Evolutionary conservation across 2,113 vertebrate genomes (phyloP).

Genomic region (Podarcis muralis): DNA sequence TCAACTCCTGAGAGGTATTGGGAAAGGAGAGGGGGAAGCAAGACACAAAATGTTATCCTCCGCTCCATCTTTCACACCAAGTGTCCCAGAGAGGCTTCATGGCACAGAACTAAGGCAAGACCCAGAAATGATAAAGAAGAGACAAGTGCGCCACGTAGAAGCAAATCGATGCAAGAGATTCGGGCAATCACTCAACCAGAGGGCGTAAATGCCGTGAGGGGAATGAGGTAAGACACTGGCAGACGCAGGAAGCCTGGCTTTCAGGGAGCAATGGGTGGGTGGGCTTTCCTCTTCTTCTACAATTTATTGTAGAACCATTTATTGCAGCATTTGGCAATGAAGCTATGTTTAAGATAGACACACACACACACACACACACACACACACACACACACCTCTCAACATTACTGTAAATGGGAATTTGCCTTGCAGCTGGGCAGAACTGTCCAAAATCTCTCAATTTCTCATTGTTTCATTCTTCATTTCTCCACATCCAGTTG

Average conservation of each 20-base stretch:
- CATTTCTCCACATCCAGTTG: neutral
- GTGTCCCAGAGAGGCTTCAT: neutral
- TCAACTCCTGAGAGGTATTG: slow-evolving; percentile 22
- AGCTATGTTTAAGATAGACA: slow-evolving; percentile 36
- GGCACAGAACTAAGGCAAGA: slow-evolving; percentile 7
- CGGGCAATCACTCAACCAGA: slow-evolving; percentile 32
- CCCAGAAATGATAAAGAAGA: neutral
- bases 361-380: neutral
- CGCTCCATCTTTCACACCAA: neutral
- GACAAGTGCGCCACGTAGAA: slow-evolving; percentile 28
- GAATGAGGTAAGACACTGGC: slow-evolving; percentile 24
- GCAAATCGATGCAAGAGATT: slow-evolving; percentile 33
- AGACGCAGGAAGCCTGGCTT: slow-evolving; percentile 16
- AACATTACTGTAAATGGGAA: no score
- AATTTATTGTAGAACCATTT: neutral
- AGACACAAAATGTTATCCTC: neutral
- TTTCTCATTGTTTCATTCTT: neutral
- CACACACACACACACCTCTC: neutral
- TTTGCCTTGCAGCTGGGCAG: no score
- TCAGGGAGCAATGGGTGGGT: neutral
- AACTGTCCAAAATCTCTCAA: neutral
- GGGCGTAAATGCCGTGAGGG: slow-evolving; percentile 12
- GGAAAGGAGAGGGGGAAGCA: slow-evolving; percentile 24
- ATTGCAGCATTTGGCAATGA: slow-evolving; percentile 48
- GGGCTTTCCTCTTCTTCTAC: slow-evolving; percentile 31